phyloP scores from a whole-genome alignment of 92 coral and sea anemone species.

The Desmophyllum pertusum region DNA sequence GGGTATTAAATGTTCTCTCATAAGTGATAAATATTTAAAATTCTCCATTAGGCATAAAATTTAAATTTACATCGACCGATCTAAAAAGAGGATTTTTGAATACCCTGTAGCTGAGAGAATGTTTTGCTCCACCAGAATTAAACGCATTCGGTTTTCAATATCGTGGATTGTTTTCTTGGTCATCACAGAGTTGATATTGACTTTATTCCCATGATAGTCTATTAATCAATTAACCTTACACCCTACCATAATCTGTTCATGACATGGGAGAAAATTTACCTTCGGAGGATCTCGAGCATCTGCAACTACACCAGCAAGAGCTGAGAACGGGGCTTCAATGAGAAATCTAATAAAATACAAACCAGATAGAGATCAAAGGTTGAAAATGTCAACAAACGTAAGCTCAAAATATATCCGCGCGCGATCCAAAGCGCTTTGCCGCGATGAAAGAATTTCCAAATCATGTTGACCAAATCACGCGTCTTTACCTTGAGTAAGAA shows the following conservation, averaged over 20 bases:
- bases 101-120: no score
- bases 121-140: not conserved
- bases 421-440: not conserved
- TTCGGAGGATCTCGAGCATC: slow-evolving; percentile 95
- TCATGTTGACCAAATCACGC: not conserved
- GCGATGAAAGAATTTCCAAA: not conserved
- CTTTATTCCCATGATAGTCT: slow-evolving; percentile 13
- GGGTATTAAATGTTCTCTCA: no score
- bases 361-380: slow-evolving; percentile 6
- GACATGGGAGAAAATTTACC: slow-evolving; percentile 47
- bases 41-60: no score
- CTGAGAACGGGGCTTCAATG: slow-evolving; percentile 86
- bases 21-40: no score
- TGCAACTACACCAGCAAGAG: slow-evolving; percentile 88
- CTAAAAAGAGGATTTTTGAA: no score
- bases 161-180: not conserved
- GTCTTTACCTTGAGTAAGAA: slow-evolving; percentile 84
- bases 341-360: slow-evolving; percentile 66
- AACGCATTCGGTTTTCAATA: not conserved
- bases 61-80: no score
- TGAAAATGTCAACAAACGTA: slow-evolving; percentile 14
- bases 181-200: not conserved
- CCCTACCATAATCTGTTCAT: not conserved
- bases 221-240: slow-evolving; percentile 29
- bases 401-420: no score